Conservation (phyloP, 2,888 invertebrate species). For the Scaptomyza flava region DNA sequence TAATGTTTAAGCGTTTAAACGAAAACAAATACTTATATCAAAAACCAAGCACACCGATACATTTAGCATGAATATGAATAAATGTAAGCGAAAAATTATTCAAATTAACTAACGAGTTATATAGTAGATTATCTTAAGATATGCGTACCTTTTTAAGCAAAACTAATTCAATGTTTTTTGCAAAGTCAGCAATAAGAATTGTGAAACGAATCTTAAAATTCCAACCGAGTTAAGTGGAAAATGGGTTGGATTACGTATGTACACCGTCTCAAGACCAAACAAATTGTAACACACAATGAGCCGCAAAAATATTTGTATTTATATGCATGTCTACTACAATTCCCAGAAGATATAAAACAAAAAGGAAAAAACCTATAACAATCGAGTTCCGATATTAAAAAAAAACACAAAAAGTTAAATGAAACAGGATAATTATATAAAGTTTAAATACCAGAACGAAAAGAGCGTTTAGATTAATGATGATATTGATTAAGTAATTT, state of each 20-base stretch:
- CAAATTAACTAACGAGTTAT: slow-evolving; percentile 38
- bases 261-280: slow-evolving; percentile 57
- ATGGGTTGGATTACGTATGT: slow-evolving; percentile 9
- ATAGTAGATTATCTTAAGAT: slow-evolving; percentile 54
- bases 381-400: slow-evolving; percentile 72
- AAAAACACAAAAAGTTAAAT: slow-evolving; percentile 7
- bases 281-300: slow-evolving; percentile 59
- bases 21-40: slow-evolving; percentile 61
- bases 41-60: slow-evolving; percentile 78
- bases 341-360: slow-evolving; percentile 12
- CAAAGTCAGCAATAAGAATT: slow-evolving; percentile 21
- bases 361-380: slow-evolving; percentile 51
- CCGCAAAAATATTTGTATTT: slow-evolving; percentile 63
- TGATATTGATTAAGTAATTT: slow-evolving; percentile 73
- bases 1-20: slow-evolving; percentile 40
- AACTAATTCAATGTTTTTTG: slow-evolving; percentile 61
- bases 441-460: slow-evolving; percentile 2
- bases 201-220: slow-evolving; percentile 17
- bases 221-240: neutral
- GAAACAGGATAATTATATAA: slow-evolving; percentile 4
- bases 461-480: slow-evolving; percentile 70
- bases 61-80: slow-evolving; percentile 60
- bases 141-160: slow-evolving; percentile 69
- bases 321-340: slow-evolving; percentile 44
- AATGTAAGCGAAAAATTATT: slow-evolving; percentile 17